Conservation (phyloP, 1,140 invertebrate genomes). For the Periplaneta americana region DNA sequence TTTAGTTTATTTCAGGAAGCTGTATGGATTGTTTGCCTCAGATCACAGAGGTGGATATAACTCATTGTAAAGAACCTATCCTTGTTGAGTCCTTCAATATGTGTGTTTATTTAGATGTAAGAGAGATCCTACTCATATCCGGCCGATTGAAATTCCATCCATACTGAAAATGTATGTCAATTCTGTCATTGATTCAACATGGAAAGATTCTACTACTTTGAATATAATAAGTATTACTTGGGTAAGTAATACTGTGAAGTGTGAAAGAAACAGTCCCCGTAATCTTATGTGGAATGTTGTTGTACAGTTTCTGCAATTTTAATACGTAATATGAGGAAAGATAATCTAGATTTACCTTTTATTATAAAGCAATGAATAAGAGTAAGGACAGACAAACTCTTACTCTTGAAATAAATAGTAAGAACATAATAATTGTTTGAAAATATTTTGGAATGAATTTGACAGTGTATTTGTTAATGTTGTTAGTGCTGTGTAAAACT, state of each 20-base stretch:
- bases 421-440: background rate
- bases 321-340: background rate
- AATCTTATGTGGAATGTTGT: background rate
- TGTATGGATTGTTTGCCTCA: background rate
- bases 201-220: background rate
- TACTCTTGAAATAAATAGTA: background rate
- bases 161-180: background rate
- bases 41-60: background rate
- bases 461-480: background rate
- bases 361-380: background rate
- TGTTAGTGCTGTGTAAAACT: background rate
- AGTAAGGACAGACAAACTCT: background rate
- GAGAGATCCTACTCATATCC: background rate
- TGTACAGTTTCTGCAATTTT: background rate
- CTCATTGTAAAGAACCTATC: background rate
- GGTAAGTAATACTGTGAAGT: background rate
- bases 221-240: background rate
- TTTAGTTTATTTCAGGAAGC: background rate
- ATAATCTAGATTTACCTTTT: background rate
- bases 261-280: background rate
- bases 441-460: background rate
- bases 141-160: background rate
- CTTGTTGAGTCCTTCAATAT: background rate
- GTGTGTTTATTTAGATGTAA: background rate
- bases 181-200: background rate